A percentile compares a stretch with the other conserved stretches of the same genome.
Conservation (phyloP, 2,888 invertebrate species). For the Synergus umbraculus region DNA sequence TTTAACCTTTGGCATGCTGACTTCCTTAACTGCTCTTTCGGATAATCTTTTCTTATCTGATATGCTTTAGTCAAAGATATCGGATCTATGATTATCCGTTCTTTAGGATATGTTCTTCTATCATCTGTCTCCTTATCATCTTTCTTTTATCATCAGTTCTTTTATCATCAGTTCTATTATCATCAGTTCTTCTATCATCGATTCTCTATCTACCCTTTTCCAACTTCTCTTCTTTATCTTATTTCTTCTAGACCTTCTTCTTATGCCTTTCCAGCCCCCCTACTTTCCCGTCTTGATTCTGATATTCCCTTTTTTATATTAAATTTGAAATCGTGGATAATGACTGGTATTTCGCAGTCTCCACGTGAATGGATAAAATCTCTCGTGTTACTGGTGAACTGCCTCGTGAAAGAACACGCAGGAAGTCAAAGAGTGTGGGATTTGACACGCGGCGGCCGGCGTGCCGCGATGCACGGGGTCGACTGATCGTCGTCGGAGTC, state of each 20-base stretch:
- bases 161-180: background rate
- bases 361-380: background rate
- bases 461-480: slow-evolving; percentile 77
- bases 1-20: background rate
- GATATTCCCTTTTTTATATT: background rate
- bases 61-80: background rate
- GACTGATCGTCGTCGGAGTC: slow-evolving; percentile 69
- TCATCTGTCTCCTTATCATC: background rate
- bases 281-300: background rate
- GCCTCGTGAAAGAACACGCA: slow-evolving; percentile 9
- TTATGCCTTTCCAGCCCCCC: no score
- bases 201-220: background rate
- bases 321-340: background rate
- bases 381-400: slow-evolving; percentile 24
- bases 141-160: background rate
- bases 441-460: slow-evolving; percentile 71
- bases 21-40: background rate
- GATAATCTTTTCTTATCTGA: background rate
- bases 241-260: no score
- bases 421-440: slow-evolving; percentile 45
- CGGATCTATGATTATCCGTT: background rate
- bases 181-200: background rate
- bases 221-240: background rate
- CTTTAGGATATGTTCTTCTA: background rate
- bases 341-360: background rate